These are phyloP conservation scores for Vulpes ferrilata DNA, from an alignment of 2,113 vertebrate genomes.

Conservation along the genomic window DNA sequence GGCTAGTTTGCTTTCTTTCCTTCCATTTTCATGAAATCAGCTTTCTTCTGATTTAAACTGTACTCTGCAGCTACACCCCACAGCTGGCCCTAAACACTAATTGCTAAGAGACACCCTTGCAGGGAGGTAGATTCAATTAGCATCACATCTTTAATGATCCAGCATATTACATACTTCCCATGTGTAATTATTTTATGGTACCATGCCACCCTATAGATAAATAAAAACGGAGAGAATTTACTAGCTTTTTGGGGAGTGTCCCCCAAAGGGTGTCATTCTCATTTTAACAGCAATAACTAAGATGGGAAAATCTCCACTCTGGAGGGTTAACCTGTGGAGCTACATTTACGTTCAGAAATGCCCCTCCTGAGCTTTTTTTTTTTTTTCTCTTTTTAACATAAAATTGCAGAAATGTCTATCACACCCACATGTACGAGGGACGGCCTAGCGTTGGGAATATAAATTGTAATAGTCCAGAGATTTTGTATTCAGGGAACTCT, in stretches of 20 bases:
- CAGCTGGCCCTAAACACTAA: not conserved
- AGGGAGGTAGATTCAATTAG: slow-evolving; percentile 51
- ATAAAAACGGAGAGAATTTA: slow-evolving; percentile 77
- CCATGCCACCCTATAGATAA: slow-evolving; percentile 71
- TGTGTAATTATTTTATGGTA: slow-evolving; percentile 78
- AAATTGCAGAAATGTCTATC: slow-evolving; percentile 1
- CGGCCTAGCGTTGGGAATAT: not conserved
- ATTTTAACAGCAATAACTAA: slow-evolving; percentile 48
- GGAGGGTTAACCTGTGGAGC: not conserved
- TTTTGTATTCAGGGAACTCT: not conserved
- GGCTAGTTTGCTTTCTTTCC: not conserved
- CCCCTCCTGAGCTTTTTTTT: not conserved
- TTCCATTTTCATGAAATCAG: no score
- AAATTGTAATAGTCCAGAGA: not conserved
- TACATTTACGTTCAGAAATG: not conserved
- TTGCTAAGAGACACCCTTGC: slow-evolving; percentile 18
- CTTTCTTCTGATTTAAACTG: not conserved
- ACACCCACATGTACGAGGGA: not conserved
- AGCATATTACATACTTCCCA: slow-evolving; percentile 65
- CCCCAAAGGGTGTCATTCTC: slow-evolving; percentile 71
- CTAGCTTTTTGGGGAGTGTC: slow-evolving; percentile 78
- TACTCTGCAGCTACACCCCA: not conserved
- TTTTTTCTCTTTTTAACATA: not conserved
- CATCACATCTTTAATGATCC: slow-evolving; percentile 70
- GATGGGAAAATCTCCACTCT: not conserved